A percentile compares a stretch with the other conserved stretches of the same genome.
Conservation (phyloP, 2,888 invertebrate species). For the Sinelater perroti region DNA sequence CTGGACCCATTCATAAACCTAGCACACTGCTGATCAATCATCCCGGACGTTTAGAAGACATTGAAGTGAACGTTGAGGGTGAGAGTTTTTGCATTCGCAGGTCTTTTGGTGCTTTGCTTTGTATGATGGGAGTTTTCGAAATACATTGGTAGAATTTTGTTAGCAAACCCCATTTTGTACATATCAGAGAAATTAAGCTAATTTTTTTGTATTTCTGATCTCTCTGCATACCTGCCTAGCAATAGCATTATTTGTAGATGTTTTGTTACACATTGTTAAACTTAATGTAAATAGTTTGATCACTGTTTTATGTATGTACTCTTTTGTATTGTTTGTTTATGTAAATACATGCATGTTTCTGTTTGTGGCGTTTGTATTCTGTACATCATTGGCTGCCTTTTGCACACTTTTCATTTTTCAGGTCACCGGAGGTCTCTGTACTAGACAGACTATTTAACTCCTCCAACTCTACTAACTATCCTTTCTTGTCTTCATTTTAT, state of each 20-base stretch:
- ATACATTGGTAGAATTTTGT: background rate
- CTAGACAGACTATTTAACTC: constrained; percentile 59
- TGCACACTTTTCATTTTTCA: constrained; percentile 67
- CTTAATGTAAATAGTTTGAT: constrained; percentile 19
- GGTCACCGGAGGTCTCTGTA: constrained; percentile 71
- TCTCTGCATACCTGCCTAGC: constrained; percentile 4
- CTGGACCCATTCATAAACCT: constrained; percentile 75
- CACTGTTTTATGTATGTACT: constrained; percentile 43
- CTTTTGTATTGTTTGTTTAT: constrained; percentile 49
- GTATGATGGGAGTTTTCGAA: constrained; percentile 23
- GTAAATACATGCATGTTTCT: constrained; percentile 46
- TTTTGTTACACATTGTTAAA: constrained; percentile 3
- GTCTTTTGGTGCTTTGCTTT: constrained; percentile 26
- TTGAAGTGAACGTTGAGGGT: constrained; percentile 98
- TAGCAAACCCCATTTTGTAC: constrained; percentile 6
- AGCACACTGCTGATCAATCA: constrained; percentile 79
- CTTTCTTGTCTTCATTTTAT: constrained; percentile 26
- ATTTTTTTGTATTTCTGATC: constrained; percentile 6
- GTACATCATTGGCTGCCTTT: constrained; percentile 45
- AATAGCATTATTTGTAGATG: constrained; percentile 6
- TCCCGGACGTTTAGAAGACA: constrained; percentile 88
- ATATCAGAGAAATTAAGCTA: background rate
- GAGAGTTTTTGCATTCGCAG: constrained; percentile 53
- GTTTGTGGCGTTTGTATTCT: constrained; percentile 47
- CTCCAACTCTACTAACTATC: constrained; percentile 38